phyloP scores from a whole-genome alignment of 1,140 invertebrate genomes.

The Drosophila pseudoananassae region DNA sequence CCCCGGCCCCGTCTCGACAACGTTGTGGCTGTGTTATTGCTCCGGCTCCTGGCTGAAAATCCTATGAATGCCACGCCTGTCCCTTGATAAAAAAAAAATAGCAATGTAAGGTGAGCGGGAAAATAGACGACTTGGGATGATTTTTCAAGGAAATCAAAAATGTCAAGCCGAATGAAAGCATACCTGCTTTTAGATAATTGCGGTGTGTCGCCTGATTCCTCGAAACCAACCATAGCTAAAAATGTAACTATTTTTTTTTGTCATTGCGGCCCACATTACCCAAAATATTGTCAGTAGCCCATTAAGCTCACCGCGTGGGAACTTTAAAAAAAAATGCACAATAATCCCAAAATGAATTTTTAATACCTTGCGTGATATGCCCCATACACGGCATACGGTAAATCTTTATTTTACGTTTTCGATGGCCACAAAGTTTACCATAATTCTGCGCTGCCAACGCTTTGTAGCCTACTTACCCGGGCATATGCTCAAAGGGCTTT shows the following conservation, averaged over 20 bases:
- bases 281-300: too few relatives aligned
- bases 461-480: constrained; percentile 29
- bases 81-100: background rate
- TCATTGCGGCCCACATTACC: too few relatives aligned
- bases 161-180: constrained; percentile 10
- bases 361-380: constrained; percentile 8
- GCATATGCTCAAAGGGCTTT: constrained; percentile 33
- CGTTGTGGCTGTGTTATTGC: constrained; percentile 32
- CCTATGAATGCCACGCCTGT: background rate
- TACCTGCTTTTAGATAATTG: constrained; percentile 16
- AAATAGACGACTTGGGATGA: background rate
- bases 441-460: constrained; percentile 38
- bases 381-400: background rate
- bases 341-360: constrained; percentile 18
- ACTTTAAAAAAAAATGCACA: background rate
- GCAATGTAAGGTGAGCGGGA: constrained; percentile 2
- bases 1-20: background rate
- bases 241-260: background rate
- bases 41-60: constrained; percentile 1
- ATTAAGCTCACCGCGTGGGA: too few relatives aligned
- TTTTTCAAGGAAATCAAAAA: constrained; percentile 39
- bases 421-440: constrained; percentile 40
- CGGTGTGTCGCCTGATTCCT: background rate
- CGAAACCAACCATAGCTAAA: background rate
- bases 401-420: constrained; percentile 50